These are phyloP conservation scores for Tetragnatha montana DNA, from an alignment of 2,888 invertebrate species.

Conservation along the genomic window DNA sequence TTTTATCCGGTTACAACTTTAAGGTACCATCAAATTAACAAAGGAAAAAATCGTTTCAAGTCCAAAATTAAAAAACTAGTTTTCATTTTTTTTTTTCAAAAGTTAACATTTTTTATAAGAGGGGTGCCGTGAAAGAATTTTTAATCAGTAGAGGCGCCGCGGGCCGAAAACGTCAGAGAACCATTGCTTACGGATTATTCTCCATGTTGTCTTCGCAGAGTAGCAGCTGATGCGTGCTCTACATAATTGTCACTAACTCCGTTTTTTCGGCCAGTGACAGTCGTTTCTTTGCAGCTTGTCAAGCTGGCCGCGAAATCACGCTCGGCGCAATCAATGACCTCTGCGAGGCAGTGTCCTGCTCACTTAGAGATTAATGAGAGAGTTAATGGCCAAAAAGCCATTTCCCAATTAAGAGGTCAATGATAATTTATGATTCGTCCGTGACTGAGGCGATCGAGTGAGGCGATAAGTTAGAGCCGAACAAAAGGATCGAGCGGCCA, in stretches of 20 bases:
- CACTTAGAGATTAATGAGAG: conserved; percentile 68
- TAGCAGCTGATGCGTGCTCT: neutral
- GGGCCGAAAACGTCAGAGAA: too few species aligned
- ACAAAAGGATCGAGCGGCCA: conserved; percentile 42
- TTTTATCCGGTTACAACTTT: too few species aligned
- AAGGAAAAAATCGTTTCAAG: too few species aligned
- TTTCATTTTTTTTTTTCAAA: too few species aligned
- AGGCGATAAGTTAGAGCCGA: conserved; percentile 54
- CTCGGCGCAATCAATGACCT: conserved; percentile 68
- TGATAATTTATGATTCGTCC: conserved; percentile 68
- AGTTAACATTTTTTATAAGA: too few species aligned
- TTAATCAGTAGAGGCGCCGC: too few species aligned
- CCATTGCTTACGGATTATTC: too few species aligned
- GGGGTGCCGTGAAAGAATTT: too few species aligned
- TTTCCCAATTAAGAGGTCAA: conserved; percentile 70
- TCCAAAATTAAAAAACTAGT: too few species aligned
- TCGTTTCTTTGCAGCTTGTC: conserved; percentile 33
- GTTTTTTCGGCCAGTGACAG: neutral
- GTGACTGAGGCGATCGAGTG: conserved; percentile 55
- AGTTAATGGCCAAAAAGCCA: conserved; percentile 68
- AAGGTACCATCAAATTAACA: too few species aligned
- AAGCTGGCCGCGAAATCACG: conserved; percentile 34
- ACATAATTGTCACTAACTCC: neutral
- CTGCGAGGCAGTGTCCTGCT: conserved; percentile 65
- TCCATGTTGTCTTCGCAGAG: too few species aligned